Evolutionary conservation across 2,888 invertebrate species (phyloP).

Genomic region (Eupsilia transversa): DNA sequence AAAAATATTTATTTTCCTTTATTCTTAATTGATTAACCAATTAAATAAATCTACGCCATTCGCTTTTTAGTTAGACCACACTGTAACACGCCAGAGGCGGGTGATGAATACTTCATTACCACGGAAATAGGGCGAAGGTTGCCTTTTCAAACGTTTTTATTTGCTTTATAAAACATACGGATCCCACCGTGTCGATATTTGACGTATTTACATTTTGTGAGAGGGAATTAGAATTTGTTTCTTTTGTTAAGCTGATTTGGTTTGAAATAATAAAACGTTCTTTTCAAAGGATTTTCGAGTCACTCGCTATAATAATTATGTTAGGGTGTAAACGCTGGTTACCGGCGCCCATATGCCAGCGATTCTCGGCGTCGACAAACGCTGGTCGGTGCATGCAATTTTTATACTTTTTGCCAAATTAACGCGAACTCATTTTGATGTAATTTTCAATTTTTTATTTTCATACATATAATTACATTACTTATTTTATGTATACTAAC

Average conservation of each 20-base stretch:
- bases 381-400: not conserved
- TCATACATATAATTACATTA: too few relatives aligned
- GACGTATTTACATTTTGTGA: constrained; percentile 49
- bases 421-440: not conserved
- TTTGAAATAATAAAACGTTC: not conserved
- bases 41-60: not conserved
- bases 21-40: not conserved
- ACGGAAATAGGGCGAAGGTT: constrained; percentile 82
- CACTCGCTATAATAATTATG: not conserved
- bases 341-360: not conserved
- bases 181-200: constrained; percentile 59
- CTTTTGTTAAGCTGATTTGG: constrained; percentile 36
- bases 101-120: constrained; percentile 87
- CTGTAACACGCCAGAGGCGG: constrained; percentile 67
- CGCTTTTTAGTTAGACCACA: constrained; percentile 50
- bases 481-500: too few relatives aligned
- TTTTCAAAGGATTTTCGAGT: not conserved
- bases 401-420: not conserved
- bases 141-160: constrained; percentile 79
- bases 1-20: too few relatives aligned
- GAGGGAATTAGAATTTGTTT: constrained; percentile 35
- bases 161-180: constrained; percentile 69
- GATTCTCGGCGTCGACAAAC: not conserved
- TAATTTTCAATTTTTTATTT: too few relatives aligned
- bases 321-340: not conserved